A percentile compares a stretch with the other conserved stretches of the same genome.
Conservation (phyloP, 2,888 invertebrate genomes). For the Drosophila barbarae region DNA sequence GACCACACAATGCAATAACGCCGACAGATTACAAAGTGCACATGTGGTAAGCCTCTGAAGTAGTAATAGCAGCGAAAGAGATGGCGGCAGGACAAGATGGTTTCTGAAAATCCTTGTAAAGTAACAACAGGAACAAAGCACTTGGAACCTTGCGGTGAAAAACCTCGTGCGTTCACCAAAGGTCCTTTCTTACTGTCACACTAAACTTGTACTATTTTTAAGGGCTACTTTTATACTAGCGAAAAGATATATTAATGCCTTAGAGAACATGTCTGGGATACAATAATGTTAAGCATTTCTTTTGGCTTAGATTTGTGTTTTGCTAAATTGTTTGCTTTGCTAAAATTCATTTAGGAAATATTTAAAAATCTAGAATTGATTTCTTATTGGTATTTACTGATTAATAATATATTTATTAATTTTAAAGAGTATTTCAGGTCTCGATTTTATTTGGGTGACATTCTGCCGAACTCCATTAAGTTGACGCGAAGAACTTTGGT, state of each 20-base stretch:
- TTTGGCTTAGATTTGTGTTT: not conserved
- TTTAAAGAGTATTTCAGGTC: not conserved
- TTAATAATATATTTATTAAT: too few species aligned
- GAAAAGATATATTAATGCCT: not conserved
- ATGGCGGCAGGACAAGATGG: slow-evolving; percentile 29
- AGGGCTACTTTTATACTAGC: not conserved
- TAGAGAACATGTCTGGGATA: not conserved
- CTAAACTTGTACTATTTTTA: not conserved
- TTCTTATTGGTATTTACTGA: not conserved
- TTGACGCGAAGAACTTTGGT: slow-evolving; percentile 73
- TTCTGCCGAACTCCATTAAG: slow-evolving; percentile 70
- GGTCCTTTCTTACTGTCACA: slow-evolving; percentile 8
- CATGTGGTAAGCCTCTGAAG: slow-evolving; percentile 71
- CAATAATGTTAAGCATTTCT: too few species aligned
- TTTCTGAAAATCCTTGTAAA: slow-evolving; percentile 66
- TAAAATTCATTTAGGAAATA: not conserved
- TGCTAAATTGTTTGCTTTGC: not conserved
- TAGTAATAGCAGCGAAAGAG: slow-evolving; percentile 52
- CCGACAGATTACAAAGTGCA: slow-evolving; percentile 75
- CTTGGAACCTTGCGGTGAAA: slow-evolving; percentile 49
- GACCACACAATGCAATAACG: slow-evolving; percentile 69
- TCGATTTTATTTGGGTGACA: slow-evolving; percentile 32
- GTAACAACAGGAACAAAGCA: slow-evolving; percentile 43
- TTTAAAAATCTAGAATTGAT: not conserved
- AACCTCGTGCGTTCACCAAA: slow-evolving; percentile 30